Evolutionary conservation across 1,140 invertebrate species (phyloP), one percentile per base, ranked within the genome.

Genomic region (Adelges cooleyi): DNA sequence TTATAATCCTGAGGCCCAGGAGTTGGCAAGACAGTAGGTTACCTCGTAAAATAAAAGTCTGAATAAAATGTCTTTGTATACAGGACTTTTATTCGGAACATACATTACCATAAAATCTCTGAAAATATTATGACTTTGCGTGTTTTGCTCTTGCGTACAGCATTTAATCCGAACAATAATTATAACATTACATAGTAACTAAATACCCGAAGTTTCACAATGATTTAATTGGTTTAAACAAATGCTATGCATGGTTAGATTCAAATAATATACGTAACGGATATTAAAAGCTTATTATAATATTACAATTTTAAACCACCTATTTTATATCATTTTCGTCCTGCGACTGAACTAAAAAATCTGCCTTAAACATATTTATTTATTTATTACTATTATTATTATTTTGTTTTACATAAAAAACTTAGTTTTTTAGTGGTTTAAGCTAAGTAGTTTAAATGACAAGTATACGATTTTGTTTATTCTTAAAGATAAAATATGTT

Each of bases 61-160:
- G 46, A 62, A 46, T 62, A 46, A 62, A 62, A 62, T 62, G 56
- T 62, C 56, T 62, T 62, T 62, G 56, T 62, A 62, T 62, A 62
- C 56, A 62, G 56, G 56, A 62, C 56, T 62, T 62, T 62, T 62
- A 62, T 62, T 62, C 56, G 56, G 56, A 62, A 62, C 56, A 62
- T 62, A 62, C 56, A 62, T 62, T 62, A 62, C 56, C 56, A 62
- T 62, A 46, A 62, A 62, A 62, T 62, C 56, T 62, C 56, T 48
- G 56, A 62, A 62, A 62, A 62, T 62, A 23, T 48, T 48, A 27
- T 27, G 40, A 25, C 29, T 62, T 62, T 27, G 56, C 56, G 56
- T 62, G 56, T 27, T 62, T 62, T 33, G 42, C 44, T 33, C 9
- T 62, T 29, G 38, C 25, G 46, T 42, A 13, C 33, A 46, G 51